A percentile compares a stretch with the other conserved stretches of the same genome.
These are phyloP conservation scores for Candidula unifasciata DNA, from an alignment of 2,888 invertebrate species.

Conservation along the genomic window DNA sequence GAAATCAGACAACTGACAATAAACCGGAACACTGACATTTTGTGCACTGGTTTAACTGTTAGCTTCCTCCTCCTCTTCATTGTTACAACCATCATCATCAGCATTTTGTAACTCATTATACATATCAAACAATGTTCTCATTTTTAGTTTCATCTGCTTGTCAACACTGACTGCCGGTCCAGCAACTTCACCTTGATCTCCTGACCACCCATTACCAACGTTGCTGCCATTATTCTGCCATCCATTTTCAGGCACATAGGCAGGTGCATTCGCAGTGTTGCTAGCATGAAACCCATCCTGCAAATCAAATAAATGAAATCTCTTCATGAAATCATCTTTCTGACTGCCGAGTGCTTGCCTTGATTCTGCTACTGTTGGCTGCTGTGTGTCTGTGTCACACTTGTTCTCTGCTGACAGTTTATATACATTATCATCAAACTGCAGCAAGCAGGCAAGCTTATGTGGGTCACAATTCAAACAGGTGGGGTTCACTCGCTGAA, in stretches of 20 bases:
- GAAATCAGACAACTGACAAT: too few species aligned
- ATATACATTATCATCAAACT: slow-evolving; percentile 19
- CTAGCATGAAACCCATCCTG: not conserved
- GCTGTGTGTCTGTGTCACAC: not conserved
- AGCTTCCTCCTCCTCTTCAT: not conserved
- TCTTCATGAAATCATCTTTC: not conserved
- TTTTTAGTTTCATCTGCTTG: not conserved
- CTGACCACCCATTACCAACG: not conserved
- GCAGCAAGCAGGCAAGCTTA: slow-evolving; percentile 2
- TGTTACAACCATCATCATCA: not conserved
- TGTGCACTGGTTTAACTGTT: not conserved
- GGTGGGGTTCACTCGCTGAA: too few species aligned
- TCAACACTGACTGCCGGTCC: too few species aligned
- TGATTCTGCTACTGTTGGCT: not conserved
- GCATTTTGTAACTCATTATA: not conserved
- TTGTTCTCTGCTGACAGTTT: not conserved
- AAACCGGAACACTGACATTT: too few species aligned
- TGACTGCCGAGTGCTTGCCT: not conserved
- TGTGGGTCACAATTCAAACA: slow-evolving; percentile 20
- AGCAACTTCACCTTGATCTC: not conserved
- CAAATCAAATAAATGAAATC: not conserved
- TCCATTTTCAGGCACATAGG: not conserved
- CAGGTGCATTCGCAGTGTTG: not conserved
- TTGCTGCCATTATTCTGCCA: slow-evolving; percentile 6
- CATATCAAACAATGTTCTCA: not conserved